phyloP scores from a whole-genome alignment of 2,113 vertebrate species.

The Barbus barbus region DNA sequence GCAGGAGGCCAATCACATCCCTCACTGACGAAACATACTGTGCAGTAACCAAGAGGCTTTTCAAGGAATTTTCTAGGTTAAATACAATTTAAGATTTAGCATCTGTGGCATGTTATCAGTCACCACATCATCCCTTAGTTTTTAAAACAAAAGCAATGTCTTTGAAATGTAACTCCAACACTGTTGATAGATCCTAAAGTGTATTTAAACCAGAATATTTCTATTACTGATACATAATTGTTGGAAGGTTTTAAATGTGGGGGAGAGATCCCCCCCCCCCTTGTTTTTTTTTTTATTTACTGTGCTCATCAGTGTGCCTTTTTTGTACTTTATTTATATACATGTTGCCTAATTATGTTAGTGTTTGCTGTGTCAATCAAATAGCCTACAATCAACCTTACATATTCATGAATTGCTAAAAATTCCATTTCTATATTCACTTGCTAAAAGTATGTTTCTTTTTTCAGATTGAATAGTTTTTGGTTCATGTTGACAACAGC shows the following conservation, averaged over 20 bases:
- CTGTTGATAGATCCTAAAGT: not conserved
- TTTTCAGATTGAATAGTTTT: not conserved
- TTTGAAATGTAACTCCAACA: not conserved
- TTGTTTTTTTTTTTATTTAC: not conserved
- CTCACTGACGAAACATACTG: not conserved
- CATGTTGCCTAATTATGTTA: constrained; percentile 5
- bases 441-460: no score
- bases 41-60: not conserved
- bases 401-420: not conserved
- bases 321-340: constrained; percentile 39
- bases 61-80: not conserved
- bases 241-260: not conserved
- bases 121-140: not conserved
- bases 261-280: no score
- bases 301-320: constrained; percentile 43
- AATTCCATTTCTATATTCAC: not conserved
- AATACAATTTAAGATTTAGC: not conserved
- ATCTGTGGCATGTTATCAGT: not conserved
- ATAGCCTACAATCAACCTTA: not conserved
- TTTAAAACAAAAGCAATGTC: not conserved
- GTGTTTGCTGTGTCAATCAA: constrained; percentile 19
- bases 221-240: not conserved
- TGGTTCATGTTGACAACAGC: not conserved
- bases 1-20: not conserved
- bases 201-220: not conserved